Conservation (phyloP, 2,888 invertebrate genomes). For the Stenodera caucasica region DNA sequence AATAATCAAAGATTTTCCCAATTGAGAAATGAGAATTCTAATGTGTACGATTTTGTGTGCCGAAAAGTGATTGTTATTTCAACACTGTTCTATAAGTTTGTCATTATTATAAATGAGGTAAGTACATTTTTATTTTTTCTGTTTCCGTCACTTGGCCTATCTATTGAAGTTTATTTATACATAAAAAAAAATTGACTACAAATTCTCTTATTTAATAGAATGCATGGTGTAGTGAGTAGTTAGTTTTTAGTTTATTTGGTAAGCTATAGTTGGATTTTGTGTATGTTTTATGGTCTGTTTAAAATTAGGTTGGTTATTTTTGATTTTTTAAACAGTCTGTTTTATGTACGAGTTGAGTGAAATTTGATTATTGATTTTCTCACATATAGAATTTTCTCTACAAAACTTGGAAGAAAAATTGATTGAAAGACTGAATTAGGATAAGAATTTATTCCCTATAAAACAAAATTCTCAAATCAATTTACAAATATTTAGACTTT, state of each 20-base stretch:
- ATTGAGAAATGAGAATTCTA: too few relatives aligned
- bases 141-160: background rate
- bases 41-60: too few relatives aligned
- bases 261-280: constrained; percentile 2
- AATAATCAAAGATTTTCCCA: too few relatives aligned
- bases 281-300: background rate
- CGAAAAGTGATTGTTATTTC: too few relatives aligned
- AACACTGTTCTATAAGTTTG: too few relatives aligned
- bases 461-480: too few relatives aligned
- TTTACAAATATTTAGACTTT: background rate
- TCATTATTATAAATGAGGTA: too few relatives aligned
- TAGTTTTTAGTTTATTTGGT: background rate
- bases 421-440: too few relatives aligned
- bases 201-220: background rate
- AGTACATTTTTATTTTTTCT: too few relatives aligned
- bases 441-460: too few relatives aligned
- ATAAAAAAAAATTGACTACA: background rate
- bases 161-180: background rate
- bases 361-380: constrained; percentile 3
- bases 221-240: background rate
- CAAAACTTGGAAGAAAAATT: too few relatives aligned
- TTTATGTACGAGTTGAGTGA: constrained; percentile 13
- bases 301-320: constrained; percentile 1
- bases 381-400: too few relatives aligned
- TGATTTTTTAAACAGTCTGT: constrained; percentile 17